Percentiles rank a stretch among this genome's conserved stretches.
phyloP scores from a whole-genome alignment of 2,797 vertebrate species.

The Picus viridis region DNA sequence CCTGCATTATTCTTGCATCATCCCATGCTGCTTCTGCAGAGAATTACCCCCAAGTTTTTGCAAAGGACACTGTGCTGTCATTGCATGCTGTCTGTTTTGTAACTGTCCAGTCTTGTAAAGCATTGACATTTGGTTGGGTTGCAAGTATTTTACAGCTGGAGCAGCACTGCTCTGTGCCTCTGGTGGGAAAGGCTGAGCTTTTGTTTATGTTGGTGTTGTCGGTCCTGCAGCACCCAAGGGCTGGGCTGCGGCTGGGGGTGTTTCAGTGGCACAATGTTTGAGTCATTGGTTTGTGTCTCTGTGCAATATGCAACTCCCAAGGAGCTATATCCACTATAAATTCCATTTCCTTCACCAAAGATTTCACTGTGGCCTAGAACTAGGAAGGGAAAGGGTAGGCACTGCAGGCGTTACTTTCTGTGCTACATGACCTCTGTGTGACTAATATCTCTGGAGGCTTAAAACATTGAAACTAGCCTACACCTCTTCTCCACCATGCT shows the following conservation, averaged over 20 bases:
- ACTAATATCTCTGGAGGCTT: background rate
- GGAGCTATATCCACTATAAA: background rate
- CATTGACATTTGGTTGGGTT: constrained; percentile 7
- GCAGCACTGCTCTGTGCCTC: background rate
- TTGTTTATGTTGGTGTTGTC: constrained; percentile 20
- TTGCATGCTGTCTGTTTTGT: background rate
- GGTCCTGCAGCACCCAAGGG: background rate
- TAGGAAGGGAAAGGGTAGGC: background rate
- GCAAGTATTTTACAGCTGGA: constrained; percentile 13
- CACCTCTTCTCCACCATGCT: background rate
- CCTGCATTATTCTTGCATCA: background rate
- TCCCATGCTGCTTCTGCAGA: background rate
- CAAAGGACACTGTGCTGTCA: background rate
- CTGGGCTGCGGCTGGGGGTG: background rate
- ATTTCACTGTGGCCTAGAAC: background rate
- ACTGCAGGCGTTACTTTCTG: background rate
- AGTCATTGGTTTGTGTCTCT: background rate
- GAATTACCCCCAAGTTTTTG: background rate
- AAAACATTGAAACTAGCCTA: background rate
- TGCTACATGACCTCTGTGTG: background rate
- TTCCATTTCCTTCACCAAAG: background rate
- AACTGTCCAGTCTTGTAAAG: constrained; percentile 2
- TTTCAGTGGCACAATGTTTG: background rate
- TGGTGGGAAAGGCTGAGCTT: constrained; percentile 28
- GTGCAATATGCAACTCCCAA: background rate